A percentile compares a stretch with the other conserved stretches of the same genome.
Conservation (phyloP, 2,888 invertebrate genomes). For the Drosophila fulvimacula region DNA sequence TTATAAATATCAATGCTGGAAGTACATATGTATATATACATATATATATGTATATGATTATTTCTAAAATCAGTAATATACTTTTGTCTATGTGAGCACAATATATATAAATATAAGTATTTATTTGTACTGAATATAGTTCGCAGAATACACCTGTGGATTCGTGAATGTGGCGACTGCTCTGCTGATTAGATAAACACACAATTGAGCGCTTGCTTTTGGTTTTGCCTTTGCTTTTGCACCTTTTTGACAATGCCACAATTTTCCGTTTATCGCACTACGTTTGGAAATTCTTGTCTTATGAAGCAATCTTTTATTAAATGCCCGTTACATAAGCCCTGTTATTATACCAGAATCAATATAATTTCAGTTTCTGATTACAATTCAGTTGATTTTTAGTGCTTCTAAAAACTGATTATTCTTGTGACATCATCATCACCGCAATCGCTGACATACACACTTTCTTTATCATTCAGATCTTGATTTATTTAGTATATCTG, state of each 20-base stretch:
- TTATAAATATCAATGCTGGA: neutral
- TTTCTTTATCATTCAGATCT: slow-evolving; percentile 50
- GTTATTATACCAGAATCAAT: slow-evolving; percentile 28
- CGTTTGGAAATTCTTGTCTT: slow-evolving; percentile 63
- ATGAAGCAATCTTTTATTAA: slow-evolving; percentile 68
- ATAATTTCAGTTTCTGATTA: slow-evolving; percentile 53
- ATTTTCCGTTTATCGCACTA: slow-evolving; percentile 55
- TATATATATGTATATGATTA: slow-evolving; percentile 5
- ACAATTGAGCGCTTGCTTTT: slow-evolving; percentile 45
- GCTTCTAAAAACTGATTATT: slow-evolving; percentile 21
- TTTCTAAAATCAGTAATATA: neutral
- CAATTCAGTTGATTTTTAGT: slow-evolving; percentile 8
- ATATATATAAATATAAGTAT: slow-evolving; percentile 6
- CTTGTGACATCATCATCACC: slow-evolving; percentile 67
- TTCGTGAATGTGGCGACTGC: slow-evolving; percentile 33
- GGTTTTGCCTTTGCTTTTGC: slow-evolving; percentile 59
- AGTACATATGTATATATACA: slow-evolving; percentile 2
- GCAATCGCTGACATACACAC: slow-evolving; percentile 21
- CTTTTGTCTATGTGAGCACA: neutral
- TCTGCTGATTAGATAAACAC: slow-evolving; percentile 64
- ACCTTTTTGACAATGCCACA: slow-evolving; percentile 46
- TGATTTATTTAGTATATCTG: slow-evolving; percentile 53
- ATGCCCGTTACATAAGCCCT: slow-evolving; percentile 62
- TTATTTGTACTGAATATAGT: slow-evolving; percentile 1
- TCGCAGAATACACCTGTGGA: slow-evolving; percentile 34